Conservation (phyloP, 2,888 invertebrate genomes). For the Euclidia mi region DNA sequence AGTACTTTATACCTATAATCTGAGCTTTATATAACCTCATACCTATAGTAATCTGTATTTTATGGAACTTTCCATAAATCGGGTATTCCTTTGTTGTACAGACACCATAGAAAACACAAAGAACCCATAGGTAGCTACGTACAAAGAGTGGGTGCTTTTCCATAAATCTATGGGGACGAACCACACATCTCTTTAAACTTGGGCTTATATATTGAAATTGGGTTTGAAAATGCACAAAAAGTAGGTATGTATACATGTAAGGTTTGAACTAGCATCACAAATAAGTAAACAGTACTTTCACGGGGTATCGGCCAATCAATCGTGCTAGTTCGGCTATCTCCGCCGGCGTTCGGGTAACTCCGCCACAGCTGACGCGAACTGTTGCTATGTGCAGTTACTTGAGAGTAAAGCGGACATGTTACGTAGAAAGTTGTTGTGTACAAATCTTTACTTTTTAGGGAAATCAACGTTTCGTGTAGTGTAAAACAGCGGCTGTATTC, state of each 20-base stretch:
- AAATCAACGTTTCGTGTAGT: neutral
- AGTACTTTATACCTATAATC: neutral
- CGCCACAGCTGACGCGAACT: slow-evolving; percentile 84
- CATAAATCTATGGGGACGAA: slow-evolving; percentile 5
- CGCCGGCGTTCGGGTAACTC: slow-evolving; percentile 61
- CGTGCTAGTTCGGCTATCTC: slow-evolving; percentile 65
- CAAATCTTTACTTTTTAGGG: neutral
- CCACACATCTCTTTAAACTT: slow-evolving; percentile 2
- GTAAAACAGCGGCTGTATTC: neutral
- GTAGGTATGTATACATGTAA: slow-evolving; percentile 11
- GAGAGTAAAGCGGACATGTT: slow-evolving; percentile 68
- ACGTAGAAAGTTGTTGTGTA: slow-evolving; percentile 18
- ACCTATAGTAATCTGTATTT: slow-evolving; percentile 1
- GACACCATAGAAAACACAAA: slow-evolving; percentile 19
- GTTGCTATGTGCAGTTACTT: slow-evolving; percentile 84
- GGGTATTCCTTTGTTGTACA: slow-evolving; percentile 12
- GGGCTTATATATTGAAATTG: neutral
- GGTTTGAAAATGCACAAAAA: slow-evolving; percentile 17
- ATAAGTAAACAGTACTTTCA: slow-evolving; percentile 64
- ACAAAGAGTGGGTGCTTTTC: neutral
- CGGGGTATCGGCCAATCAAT: slow-evolving; percentile 73
- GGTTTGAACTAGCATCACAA: slow-evolving; percentile 38
- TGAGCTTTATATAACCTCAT: too few species aligned
- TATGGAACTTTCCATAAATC: slow-evolving; percentile 8
- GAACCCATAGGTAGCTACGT: slow-evolving; percentile 3